phyloP scores from a whole-genome alignment of 2,888 invertebrate genomes.

The Aspidapion aeneum region DNA sequence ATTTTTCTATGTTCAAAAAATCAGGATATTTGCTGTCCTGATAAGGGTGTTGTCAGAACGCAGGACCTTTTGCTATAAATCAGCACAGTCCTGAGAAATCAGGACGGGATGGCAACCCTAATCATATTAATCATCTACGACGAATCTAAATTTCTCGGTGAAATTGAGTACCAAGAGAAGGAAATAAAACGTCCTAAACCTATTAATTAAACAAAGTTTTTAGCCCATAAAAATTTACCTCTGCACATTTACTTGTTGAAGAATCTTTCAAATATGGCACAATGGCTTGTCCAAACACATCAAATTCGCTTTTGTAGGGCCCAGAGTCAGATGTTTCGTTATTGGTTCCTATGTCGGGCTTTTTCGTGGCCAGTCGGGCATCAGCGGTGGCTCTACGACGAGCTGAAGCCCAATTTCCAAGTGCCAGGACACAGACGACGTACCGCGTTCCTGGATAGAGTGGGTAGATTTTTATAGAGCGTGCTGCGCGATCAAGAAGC shows the following conservation, averaged over 20 bases:
- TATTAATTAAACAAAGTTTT: no score
- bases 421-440: constrained; percentile 82
- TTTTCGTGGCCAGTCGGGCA: constrained; percentile 51
- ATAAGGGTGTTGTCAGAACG: no score
- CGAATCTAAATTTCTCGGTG: no score
- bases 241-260: constrained; percentile 71
- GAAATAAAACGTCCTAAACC: no score
- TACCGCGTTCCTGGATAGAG: constrained; percentile 78
- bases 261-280: constrained; percentile 63
- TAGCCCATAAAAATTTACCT: no score
- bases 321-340: constrained; percentile 53
- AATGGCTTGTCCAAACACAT: constrained; percentile 55
- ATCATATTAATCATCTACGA: no score
- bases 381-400: constrained; percentile 50
- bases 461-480: constrained; percentile 71
- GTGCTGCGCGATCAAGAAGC: constrained; percentile 66
- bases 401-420: constrained; percentile 67
- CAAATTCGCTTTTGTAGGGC: constrained; percentile 42
- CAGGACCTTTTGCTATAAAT: no score
- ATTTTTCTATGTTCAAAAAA: no score
- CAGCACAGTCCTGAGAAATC: no score
- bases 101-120: no score
- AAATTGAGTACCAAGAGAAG: no score
- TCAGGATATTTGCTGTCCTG: no score
- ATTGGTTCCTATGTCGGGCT: constrained; percentile 38